Conservation (phyloP, 2,797 vertebrate species). For the Myioborus miniatus region DNA sequence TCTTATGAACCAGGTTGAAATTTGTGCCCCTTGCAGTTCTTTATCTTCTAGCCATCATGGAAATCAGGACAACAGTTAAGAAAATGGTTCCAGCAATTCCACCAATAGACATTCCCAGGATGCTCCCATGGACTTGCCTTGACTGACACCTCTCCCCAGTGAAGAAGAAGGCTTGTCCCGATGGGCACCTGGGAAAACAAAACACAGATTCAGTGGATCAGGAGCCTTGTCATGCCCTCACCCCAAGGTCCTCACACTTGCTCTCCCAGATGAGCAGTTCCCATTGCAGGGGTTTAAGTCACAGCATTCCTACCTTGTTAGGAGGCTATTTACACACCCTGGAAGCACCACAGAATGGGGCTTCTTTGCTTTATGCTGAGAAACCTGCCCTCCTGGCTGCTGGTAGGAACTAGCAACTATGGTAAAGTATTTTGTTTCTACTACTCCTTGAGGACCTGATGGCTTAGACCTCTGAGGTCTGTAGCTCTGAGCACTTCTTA, state of each 20-base stretch:
- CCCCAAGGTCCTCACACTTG: not conserved
- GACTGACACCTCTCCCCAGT: slow-evolving; percentile 81
- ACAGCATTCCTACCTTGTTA: not conserved
- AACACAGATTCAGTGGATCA: not conserved
- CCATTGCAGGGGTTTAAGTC: not conserved
- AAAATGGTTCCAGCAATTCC: slow-evolving; percentile 71
- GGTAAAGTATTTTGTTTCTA: not conserved
- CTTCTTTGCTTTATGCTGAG: not conserved
- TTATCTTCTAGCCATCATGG: slow-evolving; percentile 67
- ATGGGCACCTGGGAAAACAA: slow-evolving; percentile 77
- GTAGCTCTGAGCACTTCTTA: not conserved
- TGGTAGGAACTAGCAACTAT: not conserved
- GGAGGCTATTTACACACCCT: not conserved
- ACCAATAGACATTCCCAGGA: slow-evolving; percentile 80
- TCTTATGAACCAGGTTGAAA: not conserved
- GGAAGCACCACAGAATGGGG: not conserved
- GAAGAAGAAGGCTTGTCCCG: slow-evolving; percentile 80
- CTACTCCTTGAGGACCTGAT: not conserved
- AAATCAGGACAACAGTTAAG: slow-evolving; percentile 75
- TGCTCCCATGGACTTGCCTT: slow-evolving; percentile 68
- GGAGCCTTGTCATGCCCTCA: not conserved
- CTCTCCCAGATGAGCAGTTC: not conserved
- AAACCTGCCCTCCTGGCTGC: not conserved
- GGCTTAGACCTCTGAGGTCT: not conserved
- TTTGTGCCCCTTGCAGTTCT: not conserved